phyloP scores from a whole-genome alignment of 2,888 invertebrate species.

The Sepiola atlantica region DNA sequence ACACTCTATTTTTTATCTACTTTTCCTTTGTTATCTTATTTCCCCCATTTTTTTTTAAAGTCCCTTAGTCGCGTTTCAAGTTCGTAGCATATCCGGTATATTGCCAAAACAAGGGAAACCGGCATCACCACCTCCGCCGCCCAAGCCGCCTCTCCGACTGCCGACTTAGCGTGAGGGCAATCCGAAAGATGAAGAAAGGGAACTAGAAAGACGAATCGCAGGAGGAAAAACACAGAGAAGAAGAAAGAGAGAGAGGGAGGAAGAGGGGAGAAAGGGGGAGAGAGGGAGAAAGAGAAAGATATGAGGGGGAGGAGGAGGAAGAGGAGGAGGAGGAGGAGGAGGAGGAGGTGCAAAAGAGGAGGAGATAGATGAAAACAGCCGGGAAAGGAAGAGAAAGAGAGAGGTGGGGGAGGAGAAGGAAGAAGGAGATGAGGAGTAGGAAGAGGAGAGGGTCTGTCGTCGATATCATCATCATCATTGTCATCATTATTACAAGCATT shows the following conservation, averaged over 20 bases:
- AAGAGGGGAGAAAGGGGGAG: not conserved
- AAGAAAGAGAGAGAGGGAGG: not conserved
- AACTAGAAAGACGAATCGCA: not conserved
- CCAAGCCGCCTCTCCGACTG: constrained; percentile 14
- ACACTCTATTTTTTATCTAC: not conserved
- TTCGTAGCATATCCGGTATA: not conserved
- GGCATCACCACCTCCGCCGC: constrained; percentile 18
- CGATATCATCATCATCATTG: not conserved
- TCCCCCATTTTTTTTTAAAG: not conserved
- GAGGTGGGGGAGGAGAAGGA: not conserved
- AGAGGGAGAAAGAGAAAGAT: not conserved
- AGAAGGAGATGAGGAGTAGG: not conserved
- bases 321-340: not conserved
- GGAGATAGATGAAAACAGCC: not conserved
- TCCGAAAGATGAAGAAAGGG: not conserved
- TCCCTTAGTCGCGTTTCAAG: not conserved
- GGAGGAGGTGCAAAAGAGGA: not conserved
- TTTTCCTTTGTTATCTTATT: not conserved
- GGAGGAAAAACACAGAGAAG: not conserved
- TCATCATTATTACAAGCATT: not conserved
- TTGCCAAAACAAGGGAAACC: not conserved
- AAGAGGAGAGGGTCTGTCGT: not conserved
- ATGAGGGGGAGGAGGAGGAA: not conserved
- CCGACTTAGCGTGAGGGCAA: constrained; percentile 5
- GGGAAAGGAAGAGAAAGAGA: not conserved